Evolutionary conservation across 2,888 invertebrate species (phyloP), one percentile per base, ranked within the genome.

Genomic region (Anodontia alba): DNA sequence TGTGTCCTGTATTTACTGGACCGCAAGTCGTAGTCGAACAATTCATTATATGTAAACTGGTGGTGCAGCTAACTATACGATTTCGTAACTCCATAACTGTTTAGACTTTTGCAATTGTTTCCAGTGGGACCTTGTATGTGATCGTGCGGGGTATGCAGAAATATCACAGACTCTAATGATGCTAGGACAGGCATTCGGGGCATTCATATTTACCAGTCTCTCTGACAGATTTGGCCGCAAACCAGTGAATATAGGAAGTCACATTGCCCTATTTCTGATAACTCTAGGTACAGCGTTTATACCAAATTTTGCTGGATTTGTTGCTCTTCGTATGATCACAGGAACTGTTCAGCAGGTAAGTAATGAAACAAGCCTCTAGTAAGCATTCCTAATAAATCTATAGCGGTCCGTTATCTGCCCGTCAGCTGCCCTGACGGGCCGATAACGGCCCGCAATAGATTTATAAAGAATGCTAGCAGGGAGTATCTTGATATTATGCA

Each of bases 71-170:
- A 38, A 5, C 5, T 8, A 38, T 5, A 38, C 38, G 38, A 38
- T 38, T 5, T 12, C 38, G 5, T 38, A 12, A 8, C 12, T 38
- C 12, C 7, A 38, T 46, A 46, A 46, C 20, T 46, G 20, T 20
- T 46, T 46, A 8, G 2, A 46, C 17, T 46, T 46, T 12, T 20
- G 17, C 20, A 12, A 12, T 12, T 46, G 15, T 46, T 85, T 80
- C 29, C 81, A 91, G 91, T 90, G 90, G 90, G 83, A 89, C 66
- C 80, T 93, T 49, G 93, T 93, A 0, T 93, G 93, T 77, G 87
- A 85, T 12, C 78, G 82, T 26, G 84, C 86, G 62, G 87, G 88
- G 49, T 81, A 90, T 51, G 83, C 89, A 10, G 90, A 92, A 68
- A 73, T 91, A 20, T 88, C 91, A 0, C 93, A 93, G 84, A 90